phyloP scores from a whole-genome alignment of 2,797 vertebrate species.

The Helarctos malayanus region DNA sequence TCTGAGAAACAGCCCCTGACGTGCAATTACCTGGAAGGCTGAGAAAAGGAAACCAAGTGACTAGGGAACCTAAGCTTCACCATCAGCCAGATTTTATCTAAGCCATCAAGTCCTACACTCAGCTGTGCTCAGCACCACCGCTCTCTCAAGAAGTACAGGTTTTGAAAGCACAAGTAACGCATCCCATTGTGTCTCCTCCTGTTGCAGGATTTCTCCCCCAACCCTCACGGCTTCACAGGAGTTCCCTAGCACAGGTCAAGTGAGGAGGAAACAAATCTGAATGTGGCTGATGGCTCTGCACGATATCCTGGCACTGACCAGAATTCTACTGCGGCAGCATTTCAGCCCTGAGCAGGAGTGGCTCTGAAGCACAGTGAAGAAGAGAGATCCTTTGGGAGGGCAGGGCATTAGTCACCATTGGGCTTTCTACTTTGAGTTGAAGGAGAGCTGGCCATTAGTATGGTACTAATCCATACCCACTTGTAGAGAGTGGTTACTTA shows the following conservation, averaged over 20 bases:
- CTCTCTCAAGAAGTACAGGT: neutral
- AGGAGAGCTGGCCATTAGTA: neutral
- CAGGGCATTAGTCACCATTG: neutral
- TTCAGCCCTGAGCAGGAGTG: neutral
- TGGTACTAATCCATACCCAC: neutral
- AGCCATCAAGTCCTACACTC: neutral
- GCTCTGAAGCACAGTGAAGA: neutral
- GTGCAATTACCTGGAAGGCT: neutral
- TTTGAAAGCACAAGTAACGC: neutral
- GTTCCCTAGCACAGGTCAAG: neutral
- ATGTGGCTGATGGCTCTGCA: neutral
- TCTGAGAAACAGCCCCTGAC: neutral
- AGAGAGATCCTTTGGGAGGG: neutral
- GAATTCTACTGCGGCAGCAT: neutral
- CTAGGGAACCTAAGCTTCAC: neutral
- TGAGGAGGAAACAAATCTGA: neutral
- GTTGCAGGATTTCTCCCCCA: neutral
- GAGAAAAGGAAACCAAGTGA: conserved; percentile 10
- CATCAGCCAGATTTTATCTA: neutral
- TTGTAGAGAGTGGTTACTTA: neutral
- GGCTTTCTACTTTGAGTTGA: neutral
- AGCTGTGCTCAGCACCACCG: neutral
- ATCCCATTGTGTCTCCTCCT: neutral
- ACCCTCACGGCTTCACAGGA: neutral
- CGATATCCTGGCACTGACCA: neutral